These are phyloP conservation scores for Bembecia ichneumoniformis DNA, from an alignment of 2,888 invertebrate species.

Conservation along the genomic window DNA sequence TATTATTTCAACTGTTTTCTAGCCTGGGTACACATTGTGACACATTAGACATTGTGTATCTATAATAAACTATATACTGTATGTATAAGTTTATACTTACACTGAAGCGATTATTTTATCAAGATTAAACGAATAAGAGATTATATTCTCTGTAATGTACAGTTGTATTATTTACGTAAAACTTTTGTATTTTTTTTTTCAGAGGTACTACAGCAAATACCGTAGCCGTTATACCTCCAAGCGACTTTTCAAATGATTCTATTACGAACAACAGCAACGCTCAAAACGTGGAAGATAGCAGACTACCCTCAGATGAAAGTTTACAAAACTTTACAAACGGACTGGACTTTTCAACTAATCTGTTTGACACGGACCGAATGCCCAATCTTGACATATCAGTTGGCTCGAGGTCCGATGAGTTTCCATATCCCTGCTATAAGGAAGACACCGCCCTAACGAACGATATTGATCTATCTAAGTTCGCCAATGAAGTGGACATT, in stretches of 20 bases:
- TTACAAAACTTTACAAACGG: constrained; percentile 43
- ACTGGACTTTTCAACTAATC: constrained; percentile 40
- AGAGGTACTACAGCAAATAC: background rate
- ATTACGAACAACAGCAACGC: constrained; percentile 15
- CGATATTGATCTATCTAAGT: constrained; percentile 4
- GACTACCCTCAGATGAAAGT: constrained; percentile 45
- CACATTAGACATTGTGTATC: too few species aligned
- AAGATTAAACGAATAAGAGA: background rate
- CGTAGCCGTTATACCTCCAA: background rate
- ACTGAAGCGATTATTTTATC: too few species aligned
- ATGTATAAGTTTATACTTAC: too few species aligned
- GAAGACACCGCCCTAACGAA: constrained; percentile 23
- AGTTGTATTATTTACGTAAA: too few species aligned
- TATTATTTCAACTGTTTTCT: too few species aligned
- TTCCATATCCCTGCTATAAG: constrained; percentile 22
- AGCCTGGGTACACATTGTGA: too few species aligned
- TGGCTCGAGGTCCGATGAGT: constrained; percentile 34
- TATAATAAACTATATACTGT: too few species aligned
- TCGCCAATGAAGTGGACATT: background rate
- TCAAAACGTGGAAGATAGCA: constrained; percentile 28
- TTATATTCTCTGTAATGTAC: too few species aligned
- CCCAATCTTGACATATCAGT: constrained; percentile 38
- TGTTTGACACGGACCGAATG: constrained; percentile 46
- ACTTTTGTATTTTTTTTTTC: background rate
- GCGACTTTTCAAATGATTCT: constrained; percentile 2